phyloP scores from a whole-genome alignment of 2,113 vertebrate species.

The Erythrolamprus reginae region DNA sequence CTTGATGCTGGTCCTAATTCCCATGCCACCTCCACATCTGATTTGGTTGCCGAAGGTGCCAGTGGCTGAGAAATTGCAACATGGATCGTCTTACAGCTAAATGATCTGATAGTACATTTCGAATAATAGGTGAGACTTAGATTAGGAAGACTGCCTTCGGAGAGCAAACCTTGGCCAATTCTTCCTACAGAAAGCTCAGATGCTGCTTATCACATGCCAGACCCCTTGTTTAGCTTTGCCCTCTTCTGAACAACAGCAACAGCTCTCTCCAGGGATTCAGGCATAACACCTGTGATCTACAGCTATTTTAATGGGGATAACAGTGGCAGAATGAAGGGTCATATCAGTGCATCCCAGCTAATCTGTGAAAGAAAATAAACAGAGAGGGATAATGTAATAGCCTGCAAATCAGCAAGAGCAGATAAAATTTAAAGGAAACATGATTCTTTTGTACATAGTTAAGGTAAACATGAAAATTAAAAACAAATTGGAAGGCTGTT shows the following conservation, averaged over 20 bases:
- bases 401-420: neutral
- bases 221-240: neutral
- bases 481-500: neutral
- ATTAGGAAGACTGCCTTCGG: neutral
- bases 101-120: neutral
- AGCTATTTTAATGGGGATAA: neutral
- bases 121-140: neutral
- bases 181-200: neutral
- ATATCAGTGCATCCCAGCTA: neutral
- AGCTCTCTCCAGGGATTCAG: neutral
- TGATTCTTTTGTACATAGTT: neutral
- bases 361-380: neutral
- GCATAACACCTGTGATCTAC: neutral
- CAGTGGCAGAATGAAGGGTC: neutral
- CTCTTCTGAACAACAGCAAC: neutral
- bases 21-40: too few species aligned
- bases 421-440: neutral
- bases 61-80: too few species aligned
- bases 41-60: too few species aligned
- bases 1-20: too few species aligned
- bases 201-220: neutral
- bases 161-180: neutral
- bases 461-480: neutral
- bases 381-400: neutral
- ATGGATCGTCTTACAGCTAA: neutral